Percentiles rank a stretch among this genome's conserved stretches.
phyloP scores from a whole-genome alignment of 2,888 invertebrate genomes.

The Meloe dianella region DNA sequence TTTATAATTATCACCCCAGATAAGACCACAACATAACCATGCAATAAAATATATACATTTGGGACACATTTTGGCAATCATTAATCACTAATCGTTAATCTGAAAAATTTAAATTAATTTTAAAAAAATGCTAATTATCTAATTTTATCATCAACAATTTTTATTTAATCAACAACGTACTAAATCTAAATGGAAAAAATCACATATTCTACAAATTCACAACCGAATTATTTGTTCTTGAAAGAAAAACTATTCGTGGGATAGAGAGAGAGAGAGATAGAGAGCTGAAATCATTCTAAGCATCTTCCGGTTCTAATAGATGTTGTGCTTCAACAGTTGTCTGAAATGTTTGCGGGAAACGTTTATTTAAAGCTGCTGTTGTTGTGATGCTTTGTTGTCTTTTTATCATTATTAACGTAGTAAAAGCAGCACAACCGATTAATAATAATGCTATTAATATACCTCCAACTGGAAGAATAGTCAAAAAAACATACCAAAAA shows the following conservation, averaged over 20 bases:
- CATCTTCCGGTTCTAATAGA: conserved; percentile 56
- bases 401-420: conserved; percentile 54
- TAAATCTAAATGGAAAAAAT: not conserved
- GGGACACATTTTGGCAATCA: not conserved
- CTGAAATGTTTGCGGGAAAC: conserved; percentile 57
- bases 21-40: not conserved
- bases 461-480: conserved; percentile 51
- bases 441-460: conserved; percentile 51
- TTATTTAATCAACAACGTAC: not conserved
- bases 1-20: not conserved
- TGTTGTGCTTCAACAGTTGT: conserved; percentile 57
- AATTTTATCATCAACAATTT: not conserved
- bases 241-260: not conserved
- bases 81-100: not conserved
- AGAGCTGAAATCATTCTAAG: conserved; percentile 35
- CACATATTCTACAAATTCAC: not conserved
- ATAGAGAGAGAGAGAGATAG: too few relatives aligned
- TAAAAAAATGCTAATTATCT: not conserved
- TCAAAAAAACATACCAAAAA: not conserved
- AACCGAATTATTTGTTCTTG: not conserved
- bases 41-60: not conserved
- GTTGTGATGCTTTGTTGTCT: conserved; percentile 56
- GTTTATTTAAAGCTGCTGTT: conserved; percentile 55
- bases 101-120: not conserved
- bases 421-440: conserved; percentile 52